These are phyloP conservation scores for Megatriorchis doriae DNA, from an alignment of 2,113 vertebrate genomes.

Conservation along the genomic window DNA sequence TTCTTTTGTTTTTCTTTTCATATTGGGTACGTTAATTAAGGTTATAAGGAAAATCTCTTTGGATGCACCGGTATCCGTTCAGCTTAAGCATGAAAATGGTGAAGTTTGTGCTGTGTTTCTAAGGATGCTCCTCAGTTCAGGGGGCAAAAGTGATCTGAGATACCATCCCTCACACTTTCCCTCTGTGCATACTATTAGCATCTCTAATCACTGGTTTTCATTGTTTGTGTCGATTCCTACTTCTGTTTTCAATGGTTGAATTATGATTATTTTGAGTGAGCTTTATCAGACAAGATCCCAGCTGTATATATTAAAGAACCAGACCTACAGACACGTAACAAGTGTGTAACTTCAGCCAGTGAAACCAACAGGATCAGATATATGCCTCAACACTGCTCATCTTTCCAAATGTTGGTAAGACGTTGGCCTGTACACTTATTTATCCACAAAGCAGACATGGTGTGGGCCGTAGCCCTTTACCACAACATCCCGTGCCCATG, in stretches of 20 bases:
- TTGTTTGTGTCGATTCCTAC: background rate
- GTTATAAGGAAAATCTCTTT: background rate
- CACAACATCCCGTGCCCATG: background rate
- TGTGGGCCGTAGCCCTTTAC: background rate
- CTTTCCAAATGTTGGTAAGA: background rate
- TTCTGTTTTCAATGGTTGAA: background rate
- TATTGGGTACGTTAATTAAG: background rate
- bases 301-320: background rate
- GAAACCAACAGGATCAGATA: background rate
- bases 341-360: background rate
- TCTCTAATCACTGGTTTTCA: background rate
- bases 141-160: background rate
- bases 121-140: background rate
- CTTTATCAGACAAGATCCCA: background rate
- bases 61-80: background rate
- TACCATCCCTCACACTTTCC: background rate
- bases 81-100: background rate
- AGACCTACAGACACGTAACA: background rate
- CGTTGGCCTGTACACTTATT: background rate
- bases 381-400: background rate
- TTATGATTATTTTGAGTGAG: background rate
- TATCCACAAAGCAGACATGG: background rate
- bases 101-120: background rate
- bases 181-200: background rate
- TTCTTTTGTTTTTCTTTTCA: background rate